Conservation (phyloP, 2,888 invertebrate genomes). For the Polydrusus pterygomalis region DNA sequence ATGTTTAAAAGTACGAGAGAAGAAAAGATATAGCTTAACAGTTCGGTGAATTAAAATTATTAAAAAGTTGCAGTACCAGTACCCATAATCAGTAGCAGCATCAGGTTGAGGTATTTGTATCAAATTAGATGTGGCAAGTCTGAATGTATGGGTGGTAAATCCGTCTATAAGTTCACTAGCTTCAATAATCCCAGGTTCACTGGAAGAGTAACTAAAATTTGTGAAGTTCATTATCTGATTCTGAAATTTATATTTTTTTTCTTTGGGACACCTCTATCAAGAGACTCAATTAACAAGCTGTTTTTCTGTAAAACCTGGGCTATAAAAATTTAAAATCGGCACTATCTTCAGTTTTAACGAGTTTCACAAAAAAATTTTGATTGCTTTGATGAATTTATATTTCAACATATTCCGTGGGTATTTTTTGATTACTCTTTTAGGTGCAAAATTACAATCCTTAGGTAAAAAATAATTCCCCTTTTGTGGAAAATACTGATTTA, state of each 20-base stretch:
- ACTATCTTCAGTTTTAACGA: conserved; percentile 1
- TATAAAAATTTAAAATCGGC: conserved; percentile 2
- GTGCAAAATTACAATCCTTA: conserved; percentile 13
- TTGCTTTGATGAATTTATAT: conserved; percentile 8
- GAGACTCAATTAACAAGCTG: conserved; percentile 5
- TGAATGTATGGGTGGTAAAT: neutral
- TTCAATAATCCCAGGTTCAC: neutral
- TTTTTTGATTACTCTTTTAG: conserved; percentile 12
- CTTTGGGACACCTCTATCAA: conserved; percentile 12
- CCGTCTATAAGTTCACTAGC: neutral
- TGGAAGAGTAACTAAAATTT: conserved; percentile 3
- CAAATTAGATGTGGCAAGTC: neutral
- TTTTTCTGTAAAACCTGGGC: conserved; percentile 4
- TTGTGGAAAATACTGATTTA: conserved; percentile 22
- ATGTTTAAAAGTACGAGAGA: too few species aligned
- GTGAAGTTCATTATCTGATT: conserved; percentile 4
- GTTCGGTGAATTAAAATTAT: too few species aligned
- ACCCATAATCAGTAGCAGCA: too few species aligned
- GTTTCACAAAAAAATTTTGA: conserved; percentile 16
- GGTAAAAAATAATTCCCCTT: conserved; percentile 10
- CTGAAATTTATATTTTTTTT: too few species aligned
- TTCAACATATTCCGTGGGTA: conserved; percentile 11
- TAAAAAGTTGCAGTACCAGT: too few species aligned
- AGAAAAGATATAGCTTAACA: too few species aligned
- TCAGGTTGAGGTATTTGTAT: neutral